Evolutionary conservation across 2,888 invertebrate genomes (phyloP), one percentile per base, ranked within the genome.

Genomic region (Drosophila siamana): DNA sequence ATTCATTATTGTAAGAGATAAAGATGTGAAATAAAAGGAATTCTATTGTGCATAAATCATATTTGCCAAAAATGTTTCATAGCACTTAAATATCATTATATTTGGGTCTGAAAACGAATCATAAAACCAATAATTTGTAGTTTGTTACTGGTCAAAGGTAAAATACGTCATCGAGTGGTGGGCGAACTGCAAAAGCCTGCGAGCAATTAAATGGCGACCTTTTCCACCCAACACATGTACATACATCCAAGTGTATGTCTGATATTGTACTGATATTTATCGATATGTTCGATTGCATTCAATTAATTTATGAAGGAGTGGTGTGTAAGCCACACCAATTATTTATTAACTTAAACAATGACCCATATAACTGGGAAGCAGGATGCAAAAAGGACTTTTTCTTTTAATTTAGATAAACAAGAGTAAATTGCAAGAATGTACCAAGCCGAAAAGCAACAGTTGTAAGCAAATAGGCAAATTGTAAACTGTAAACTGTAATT

Each of bases 181-280:
- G 73, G 75, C 46, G 80, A 43, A 56, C 22, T 69, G 61, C 59
- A 40, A 69, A 66, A 69, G 68, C 72, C 62, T 65, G 69, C 46
- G 6, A 62, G 69, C 69, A 60, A 67, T 57, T 57, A 41, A 63
- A 69, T 60, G 51, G 46, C 48, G 33, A 33, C 28, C 44, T 56
- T 65, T 70, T 40, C 51, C 44, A 40, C 16, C 13, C 19, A 41
- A 11, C 13, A 5, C 41, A 16, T 40, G 28, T 51, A 24, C 13
- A 33, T 8, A 4, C 22, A 33, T 44, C 47, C 19, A n/a, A 30
- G 16, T 51, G 40, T 51, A 33, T 48, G 30, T 52, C 48, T 19
- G 9, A n/a, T n/a, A n/a, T 50, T 4, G 33, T 33, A 28, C 9
- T 38, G 8, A 5, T 44, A 44, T 11, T 28, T 52, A 41, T 52